Base-by-base conservation (phyloP, 1,140 invertebrate species). In the Danaus melanippus region DNA sequence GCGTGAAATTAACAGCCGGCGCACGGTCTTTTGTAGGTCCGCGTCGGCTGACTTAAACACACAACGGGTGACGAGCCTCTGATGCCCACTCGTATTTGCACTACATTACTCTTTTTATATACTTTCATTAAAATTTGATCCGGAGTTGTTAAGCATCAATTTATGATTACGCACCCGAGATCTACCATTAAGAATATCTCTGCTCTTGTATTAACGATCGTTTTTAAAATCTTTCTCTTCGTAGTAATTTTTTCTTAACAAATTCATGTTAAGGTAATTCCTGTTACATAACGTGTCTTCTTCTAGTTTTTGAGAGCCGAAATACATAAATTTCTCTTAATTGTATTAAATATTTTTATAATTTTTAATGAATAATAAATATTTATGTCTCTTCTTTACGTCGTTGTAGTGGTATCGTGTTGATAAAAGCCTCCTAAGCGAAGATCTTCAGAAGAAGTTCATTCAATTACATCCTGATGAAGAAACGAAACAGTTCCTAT, bases 401-500 rank as follows among this genome's bases (percentile, higher is more conserved):
- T 81, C 74, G 66, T 91, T 91, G 0, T 86, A 93, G 92, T 93
- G 92, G 92, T 93, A 93, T 71, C 71, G 79, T 8, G 89, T 91
- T 40, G 84, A 92, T 65, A 66, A 88, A 53, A 69, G 63, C 9
- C 50, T 73, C 1, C 50, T 92, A 46, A 85, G 74, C 42, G 62
- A 74, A 11, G 78, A 88, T 1, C 54, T 91, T 12, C 64, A 79
- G 44, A 53, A 75, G 17, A 87, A 86, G 64, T 95, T 94, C 79
- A 71, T 93, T 9, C 89, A 90, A 66, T 85, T 93, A 41, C 65
- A 88, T 39, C 86, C 90, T 12, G 94, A 95, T 83, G 81, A 90
- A 41, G 93, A 93, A 53, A 94, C 94, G 0, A 85, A 91, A 50
- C 66, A 88, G 43, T 96, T 96, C 79, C 88, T 96, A 10, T 86